Base-by-base conservation (phyloP, 2,888 invertebrate genomes). In the Stegophylla sp. region DNA sequence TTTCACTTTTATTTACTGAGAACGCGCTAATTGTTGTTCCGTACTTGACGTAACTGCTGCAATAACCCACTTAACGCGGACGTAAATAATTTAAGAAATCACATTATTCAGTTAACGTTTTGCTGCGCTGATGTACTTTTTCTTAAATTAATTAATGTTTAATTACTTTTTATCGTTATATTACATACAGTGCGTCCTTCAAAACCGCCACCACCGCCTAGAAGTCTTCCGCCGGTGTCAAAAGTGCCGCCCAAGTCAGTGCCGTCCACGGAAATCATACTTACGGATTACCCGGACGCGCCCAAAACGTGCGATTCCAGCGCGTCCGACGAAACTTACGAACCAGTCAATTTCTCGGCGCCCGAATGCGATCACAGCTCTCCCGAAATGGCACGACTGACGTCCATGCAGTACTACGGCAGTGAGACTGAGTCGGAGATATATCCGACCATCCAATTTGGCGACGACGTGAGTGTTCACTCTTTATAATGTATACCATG, bases 391-490 rank as follows among this genome's bases (percentile, higher is more conserved):
- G 76, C 89, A 92, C 82, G 92, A 92, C 87, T 76, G 1, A 72
- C 83, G 1, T 83, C 83, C 20, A 76, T 82, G 63, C 93, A 93
- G 9, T 94, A 94, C 86, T 94, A 93, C 86, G 93, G 93, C 82
- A 94, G 94, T 85, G 94, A 94, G 86, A 90, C 91, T 79, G 94
- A 94, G 86, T 93, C 93, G 77, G 94, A 94, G 86, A 92, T 94
- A 83, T 79, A 79, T 51, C 79, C 79, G 26, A 67, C 43, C 81
- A 82, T 82, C 34, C 94, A 93, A 85, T 91, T 93, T 12, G 93
- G 66, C 23, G 71, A 72, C 53, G 79, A 71, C 28, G 82, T 82
- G 17, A 76, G 77, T 82, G 20, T 3, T 34, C 4, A 3, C 34
- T 3, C 34, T 34, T n/a, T n/a, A n/a, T n/a, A n/a, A n/a, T n/a